Evolutionary conservation across 2,113 vertebrate genomes (phyloP).

Genomic region (Amphiprion percula): DNA sequence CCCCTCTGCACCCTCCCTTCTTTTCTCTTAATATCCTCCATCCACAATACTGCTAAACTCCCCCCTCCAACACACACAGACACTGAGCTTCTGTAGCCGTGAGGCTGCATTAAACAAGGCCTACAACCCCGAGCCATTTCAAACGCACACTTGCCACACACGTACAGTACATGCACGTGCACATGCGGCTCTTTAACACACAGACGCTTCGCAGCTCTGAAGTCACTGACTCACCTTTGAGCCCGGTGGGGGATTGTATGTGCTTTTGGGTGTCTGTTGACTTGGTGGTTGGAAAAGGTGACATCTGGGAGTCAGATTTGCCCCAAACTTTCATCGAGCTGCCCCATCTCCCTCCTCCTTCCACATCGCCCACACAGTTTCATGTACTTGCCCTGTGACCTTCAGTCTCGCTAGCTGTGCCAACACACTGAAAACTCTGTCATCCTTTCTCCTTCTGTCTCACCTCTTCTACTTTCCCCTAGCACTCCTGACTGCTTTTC

Average conservation of each 20-base stretch:
- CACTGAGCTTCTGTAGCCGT: constrained; percentile 81
- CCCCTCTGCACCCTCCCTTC: constrained; percentile 87
- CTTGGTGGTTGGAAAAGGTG: constrained; percentile 78
- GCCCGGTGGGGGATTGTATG: constrained; percentile 82
- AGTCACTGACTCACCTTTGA: constrained; percentile 92
- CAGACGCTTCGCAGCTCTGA: constrained; percentile 87
- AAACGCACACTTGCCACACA: constrained; percentile 77
- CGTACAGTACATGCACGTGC: constrained; percentile 83
- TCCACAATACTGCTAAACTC: constrained; percentile 87
- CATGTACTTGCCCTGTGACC: constrained; percentile 88
- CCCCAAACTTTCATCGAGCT: constrained; percentile 88
- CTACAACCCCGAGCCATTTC: constrained; percentile 89
- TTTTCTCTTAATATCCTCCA: constrained; percentile 82
- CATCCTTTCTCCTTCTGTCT: constrained; percentile 23
- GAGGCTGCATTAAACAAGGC: constrained; percentile 90
- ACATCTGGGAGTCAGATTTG: constrained; percentile 95
- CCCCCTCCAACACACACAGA: constrained; percentile 66
- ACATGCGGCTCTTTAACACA: constrained; percentile 53
- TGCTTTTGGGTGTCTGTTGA: constrained; percentile 45
- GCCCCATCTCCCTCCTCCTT: constrained; percentile 82
- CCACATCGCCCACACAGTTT: constrained; percentile 85
- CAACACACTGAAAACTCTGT: constrained; percentile 56
- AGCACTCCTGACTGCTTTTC: constrained; percentile 24
- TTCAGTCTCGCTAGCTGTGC: constrained; percentile 20
- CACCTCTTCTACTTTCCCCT: constrained; percentile 14